Evolutionary conservation across 2,113 vertebrate genomes (phyloP).

Genomic region (Sapayoa aenigma): DNA sequence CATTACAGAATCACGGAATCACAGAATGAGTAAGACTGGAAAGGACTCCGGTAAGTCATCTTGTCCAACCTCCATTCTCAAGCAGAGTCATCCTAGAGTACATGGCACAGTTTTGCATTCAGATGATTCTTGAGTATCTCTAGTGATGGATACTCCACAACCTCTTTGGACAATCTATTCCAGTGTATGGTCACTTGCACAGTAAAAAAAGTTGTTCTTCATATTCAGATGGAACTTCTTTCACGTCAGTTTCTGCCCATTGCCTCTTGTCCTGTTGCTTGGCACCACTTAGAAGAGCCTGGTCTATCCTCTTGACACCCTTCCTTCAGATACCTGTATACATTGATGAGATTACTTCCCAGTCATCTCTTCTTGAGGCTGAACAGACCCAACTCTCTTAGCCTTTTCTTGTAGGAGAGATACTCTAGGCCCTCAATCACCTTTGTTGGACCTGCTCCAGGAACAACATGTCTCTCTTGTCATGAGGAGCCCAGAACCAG

Average conservation of each 20-base stretch:
- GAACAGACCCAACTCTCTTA: neutral
- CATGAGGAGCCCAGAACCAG: neutral
- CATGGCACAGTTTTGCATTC: neutral
- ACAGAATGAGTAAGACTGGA: neutral
- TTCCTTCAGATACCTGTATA: neutral
- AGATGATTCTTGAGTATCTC: neutral
- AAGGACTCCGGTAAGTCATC: neutral
- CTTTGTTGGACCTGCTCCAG: neutral
- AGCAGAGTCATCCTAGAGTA: neutral
- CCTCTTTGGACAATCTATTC: too few relatives aligned
- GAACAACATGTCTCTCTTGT: neutral
- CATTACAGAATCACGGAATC: neutral
- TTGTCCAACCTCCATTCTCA: neutral
- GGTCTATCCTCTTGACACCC: neutral
- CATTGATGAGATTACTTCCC: neutral
- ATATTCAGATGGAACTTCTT: neutral
- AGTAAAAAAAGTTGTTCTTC: neutral
- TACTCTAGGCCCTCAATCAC: neutral
- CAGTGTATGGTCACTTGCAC: accelerated
- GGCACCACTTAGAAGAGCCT: neutral
- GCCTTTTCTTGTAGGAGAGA: neutral
- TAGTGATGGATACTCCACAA: neutral
- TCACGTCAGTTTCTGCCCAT: neutral
- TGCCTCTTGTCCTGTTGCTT: neutral
- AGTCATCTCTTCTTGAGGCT: neutral